Evolutionary conservation across 2,797 vertebrate genomes (phyloP), one percentile per base, ranked within the genome.

Genomic region (Cercopithecus mitis): DNA sequence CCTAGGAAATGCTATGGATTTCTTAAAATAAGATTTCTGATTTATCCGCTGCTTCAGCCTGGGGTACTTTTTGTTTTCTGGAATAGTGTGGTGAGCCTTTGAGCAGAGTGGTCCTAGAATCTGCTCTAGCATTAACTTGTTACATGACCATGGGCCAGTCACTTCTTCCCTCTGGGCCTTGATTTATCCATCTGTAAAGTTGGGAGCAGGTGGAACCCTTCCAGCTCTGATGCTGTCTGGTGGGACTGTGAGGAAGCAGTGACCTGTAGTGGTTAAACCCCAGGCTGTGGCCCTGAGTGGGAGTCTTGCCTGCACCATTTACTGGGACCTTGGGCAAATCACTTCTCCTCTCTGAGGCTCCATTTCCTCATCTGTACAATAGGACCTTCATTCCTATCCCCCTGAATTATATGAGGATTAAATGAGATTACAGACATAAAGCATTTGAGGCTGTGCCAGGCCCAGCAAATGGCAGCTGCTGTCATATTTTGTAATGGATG

Each of bases 401-500:
- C 95, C 47, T 64, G 61, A 52, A 83, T 33, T 79, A 36, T n/a
- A 10, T 45, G 64, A 76, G 57, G 72, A 95, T 94, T 96, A 81
- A 92, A 41, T 77, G 75, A 89, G 91, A 84, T 98, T 81, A 83
- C 24, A 20, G 20, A 70, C 84, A 86, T 83, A 79, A 94, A 96
- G 47, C 61, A 36, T 77, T 36, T 87, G 87, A 52, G 52, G 80
- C 41, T 45, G 57, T 19, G 82, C 93, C 67, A 75, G 84, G 57
- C 47, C 79, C 81, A 55, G 84, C 80, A 75, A 87, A 72, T 50
- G 75, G 83, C 95, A 91, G 77, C 75, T 82, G 41, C 70, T 55
- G 67, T 88, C 81, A 77, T 1, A 45, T 75, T 81, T 91, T 82
- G 50, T 94, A n/a, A 64, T 88, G 87, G 76, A n/a, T n/a, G 24